phyloP scores from a whole-genome alignment of 2,113 vertebrate species.

The Nycticryphes semicollaris region DNA sequence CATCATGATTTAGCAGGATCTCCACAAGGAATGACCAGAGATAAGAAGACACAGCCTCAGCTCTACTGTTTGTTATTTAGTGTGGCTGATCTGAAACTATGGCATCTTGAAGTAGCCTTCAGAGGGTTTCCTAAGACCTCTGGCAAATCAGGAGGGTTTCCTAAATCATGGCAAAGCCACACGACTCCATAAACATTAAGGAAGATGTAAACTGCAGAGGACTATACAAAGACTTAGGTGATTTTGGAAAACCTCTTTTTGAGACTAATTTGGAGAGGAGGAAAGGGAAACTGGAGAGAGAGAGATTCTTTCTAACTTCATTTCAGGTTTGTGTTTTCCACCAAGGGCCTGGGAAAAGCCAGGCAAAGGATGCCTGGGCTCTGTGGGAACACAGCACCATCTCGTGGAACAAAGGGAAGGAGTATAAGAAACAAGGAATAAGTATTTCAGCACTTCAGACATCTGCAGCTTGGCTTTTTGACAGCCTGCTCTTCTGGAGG shows the following conservation, averaged over 20 bases:
- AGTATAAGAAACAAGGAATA: not conserved
- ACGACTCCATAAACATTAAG: not conserved
- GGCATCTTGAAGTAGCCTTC: not conserved
- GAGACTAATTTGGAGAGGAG: constrained; percentile 26
- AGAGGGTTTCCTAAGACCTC: not conserved
- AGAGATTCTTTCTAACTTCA: constrained; percentile 39
- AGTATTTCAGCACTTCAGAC: not conserved
- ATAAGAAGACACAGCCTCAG: not conserved
- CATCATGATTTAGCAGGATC: not conserved
- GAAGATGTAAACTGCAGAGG: not conserved
- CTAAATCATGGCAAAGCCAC: not conserved
- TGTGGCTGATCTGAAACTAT: not conserved
- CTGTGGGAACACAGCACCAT: constrained; percentile 68
- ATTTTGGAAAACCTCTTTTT: constrained; percentile 40
- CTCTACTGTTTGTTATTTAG: not conserved
- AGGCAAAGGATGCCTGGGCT: not conserved
- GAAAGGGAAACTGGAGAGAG: constrained; percentile 6
- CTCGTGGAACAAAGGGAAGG: constrained; percentile 52
- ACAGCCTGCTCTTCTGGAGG: constrained; percentile 55
- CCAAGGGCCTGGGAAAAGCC: not conserved
- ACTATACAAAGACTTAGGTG: constrained; percentile 18
- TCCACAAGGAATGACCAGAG: not conserved
- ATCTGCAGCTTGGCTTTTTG: constrained; percentile 36
- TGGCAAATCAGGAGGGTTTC: not conserved
- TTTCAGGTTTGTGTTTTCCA: constrained; percentile 9